phyloP scores from a whole-genome alignment of 1,140 invertebrate species.

The Magallana angulata region DNA sequence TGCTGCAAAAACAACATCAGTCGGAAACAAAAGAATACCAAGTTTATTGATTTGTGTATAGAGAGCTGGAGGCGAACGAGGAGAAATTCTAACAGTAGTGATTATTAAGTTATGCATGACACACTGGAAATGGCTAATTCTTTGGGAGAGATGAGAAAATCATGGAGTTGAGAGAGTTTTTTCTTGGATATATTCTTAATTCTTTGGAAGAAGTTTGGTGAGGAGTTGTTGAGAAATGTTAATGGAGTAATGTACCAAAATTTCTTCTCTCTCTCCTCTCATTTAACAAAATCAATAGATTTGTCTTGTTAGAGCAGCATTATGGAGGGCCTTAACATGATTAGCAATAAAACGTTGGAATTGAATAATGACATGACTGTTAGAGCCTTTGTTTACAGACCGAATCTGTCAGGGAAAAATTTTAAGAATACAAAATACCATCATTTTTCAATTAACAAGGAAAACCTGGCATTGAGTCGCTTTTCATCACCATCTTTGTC shows the following conservation, averaged over 20 bases:
- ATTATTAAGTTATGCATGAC: constrained; percentile 34
- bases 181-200: not conserved
- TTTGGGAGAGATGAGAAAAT: not conserved
- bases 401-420: not conserved
- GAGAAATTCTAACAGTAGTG: constrained; percentile 22
- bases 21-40: constrained; percentile 37
- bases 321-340: constrained; percentile 9
- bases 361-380: constrained; percentile 16
- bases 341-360: constrained; percentile 22
- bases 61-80: constrained; percentile 6
- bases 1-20: constrained; percentile 35
- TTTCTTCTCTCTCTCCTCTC: constrained; percentile 12
- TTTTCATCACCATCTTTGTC: not conserved
- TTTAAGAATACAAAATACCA: not conserved
- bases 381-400: not conserved
- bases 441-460: not conserved
- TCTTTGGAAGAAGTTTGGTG: not conserved
- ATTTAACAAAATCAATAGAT: constrained; percentile 18
- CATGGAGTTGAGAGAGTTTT: not conserved
- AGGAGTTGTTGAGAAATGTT: not conserved
- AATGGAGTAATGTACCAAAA: constrained; percentile 21
- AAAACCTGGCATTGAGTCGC: not conserved
- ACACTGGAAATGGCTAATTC: not conserved
- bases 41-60: constrained; percentile 35
- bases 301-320: constrained; percentile 22